These are phyloP conservation scores for Pogonomyrmex californicus DNA, from an alignment of 1,140 invertebrate species.

Conservation along the genomic window DNA sequence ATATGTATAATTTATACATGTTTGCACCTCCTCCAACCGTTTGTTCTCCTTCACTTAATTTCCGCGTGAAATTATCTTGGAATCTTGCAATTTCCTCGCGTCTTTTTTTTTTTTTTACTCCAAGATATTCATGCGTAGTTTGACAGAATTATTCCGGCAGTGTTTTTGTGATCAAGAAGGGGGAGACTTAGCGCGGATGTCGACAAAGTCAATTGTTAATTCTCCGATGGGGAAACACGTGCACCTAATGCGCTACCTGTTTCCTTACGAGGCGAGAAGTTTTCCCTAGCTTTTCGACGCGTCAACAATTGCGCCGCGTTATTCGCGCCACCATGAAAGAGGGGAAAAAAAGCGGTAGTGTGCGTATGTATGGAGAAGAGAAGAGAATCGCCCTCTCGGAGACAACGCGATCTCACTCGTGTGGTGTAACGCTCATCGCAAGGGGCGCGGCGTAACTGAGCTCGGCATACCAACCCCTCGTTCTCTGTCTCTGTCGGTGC, in stretches of 20 bases:
- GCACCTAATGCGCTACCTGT: constrained; percentile 26
- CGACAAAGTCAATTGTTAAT: background rate
- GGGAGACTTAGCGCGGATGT: background rate
- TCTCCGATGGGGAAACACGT: constrained; percentile 44
- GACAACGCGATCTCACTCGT: constrained; percentile 67
- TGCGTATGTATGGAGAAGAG: background rate
- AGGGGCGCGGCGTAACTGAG: constrained; percentile 86
- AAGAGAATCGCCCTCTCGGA: constrained; percentile 10
- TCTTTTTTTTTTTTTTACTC: background rate
- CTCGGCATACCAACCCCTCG: constrained; percentile 78
- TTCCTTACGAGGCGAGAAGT: background rate
- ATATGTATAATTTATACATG: background rate
- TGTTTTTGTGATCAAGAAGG: background rate
- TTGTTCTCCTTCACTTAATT: background rate
- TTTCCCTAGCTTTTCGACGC: constrained; percentile 10
- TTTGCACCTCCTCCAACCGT: background rate
- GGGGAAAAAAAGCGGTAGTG: background rate
- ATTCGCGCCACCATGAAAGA: constrained; percentile 31
- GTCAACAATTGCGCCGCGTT: constrained; percentile 1
- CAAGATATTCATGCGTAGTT: constrained; percentile 1
- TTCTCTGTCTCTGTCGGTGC: constrained; percentile 67
- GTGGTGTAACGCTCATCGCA: constrained; percentile 83
- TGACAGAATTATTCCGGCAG: background rate
- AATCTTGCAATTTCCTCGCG: background rate
- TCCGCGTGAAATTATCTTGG: background rate